These are phyloP conservation scores for Drosophila jambulina DNA, from an alignment of 1,140 invertebrate species.

Conservation along the genomic window DNA sequence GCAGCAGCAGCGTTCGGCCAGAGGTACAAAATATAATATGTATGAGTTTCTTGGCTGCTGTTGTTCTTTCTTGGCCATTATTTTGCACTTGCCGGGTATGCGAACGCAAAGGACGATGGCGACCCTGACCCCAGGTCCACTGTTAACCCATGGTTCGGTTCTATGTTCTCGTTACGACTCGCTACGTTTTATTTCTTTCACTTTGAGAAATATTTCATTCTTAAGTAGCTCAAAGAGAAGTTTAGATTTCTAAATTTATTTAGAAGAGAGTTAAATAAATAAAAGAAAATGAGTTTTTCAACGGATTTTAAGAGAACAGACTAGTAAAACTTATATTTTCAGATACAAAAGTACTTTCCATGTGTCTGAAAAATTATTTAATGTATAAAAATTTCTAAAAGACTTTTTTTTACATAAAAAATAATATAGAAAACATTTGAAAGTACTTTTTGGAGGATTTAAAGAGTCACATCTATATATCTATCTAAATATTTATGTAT, in stretches of 20 bases:
- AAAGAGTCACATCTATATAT: too few relatives aligned
- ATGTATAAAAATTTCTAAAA: too few relatives aligned
- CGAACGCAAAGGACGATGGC: slow-evolving; percentile 47
- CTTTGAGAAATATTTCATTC: not conserved
- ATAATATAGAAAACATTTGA: too few relatives aligned
- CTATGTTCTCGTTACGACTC: slow-evolving; percentile 24
- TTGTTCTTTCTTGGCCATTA: slow-evolving; percentile 63
- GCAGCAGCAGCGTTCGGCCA: slow-evolving; percentile 6
- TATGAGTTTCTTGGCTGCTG: slow-evolving; percentile 52
- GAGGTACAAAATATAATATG: slow-evolving; percentile 65
- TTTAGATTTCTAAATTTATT: too few relatives aligned
- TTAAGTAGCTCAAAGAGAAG: not conserved
- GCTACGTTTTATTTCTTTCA: slow-evolving; percentile 37
- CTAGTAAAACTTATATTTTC: too few relatives aligned
- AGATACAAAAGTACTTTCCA: too few relatives aligned
- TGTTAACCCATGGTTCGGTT: slow-evolving; percentile 25
- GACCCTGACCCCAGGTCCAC: slow-evolving; percentile 70
- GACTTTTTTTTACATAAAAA: too few relatives aligned
- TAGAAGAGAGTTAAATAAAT: not conserved
- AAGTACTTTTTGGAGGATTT: too few relatives aligned
- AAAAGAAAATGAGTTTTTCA: not conserved
- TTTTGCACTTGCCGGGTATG: slow-evolving; percentile 65
- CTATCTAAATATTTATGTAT: not conserved
- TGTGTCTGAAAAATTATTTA: too few relatives aligned
- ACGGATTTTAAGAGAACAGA: not conserved